Evolutionary conservation across 1,140 invertebrate genomes (phyloP), one percentile per base, ranked within the genome.

Genomic region (Hycleus cichorii): DNA sequence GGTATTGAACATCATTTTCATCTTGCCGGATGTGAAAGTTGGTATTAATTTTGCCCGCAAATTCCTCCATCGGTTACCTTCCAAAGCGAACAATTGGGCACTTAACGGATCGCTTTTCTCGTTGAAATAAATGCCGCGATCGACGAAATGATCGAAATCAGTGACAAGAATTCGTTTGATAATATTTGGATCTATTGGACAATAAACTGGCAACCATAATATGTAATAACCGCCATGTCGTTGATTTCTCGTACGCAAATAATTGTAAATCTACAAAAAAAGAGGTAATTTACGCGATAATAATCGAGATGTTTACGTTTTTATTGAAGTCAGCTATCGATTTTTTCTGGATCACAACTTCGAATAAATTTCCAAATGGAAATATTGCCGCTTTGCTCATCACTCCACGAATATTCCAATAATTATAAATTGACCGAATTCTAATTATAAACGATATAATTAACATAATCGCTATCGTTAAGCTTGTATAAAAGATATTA

Each of bases 11-110:
- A 80, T 77, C 9, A 51, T 60, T 59, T 75, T 79, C 55, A 81
- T 63, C 62, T 78, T 79, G 0, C 73, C 73, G 32, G 74, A 73
- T 1, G 78, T 74, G 59, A 81, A 80, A 8, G 77, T 74, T 12
- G 76, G 77, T 1, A 74, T 75, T 18, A 81, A 50, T 53, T 75
- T 75, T 8, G 45, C 55, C 49, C 80, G 60, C 2, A 80, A 60
- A 47, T 64, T 63, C 60, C 74, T 78, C 80, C 80, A 81, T 52
- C 71, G 63, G 12, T 69, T 52, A 10, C 76, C 78, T 18, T 62
- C 62, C n/a, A 77, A 43, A 4, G 59, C 59, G 52, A 82, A 75
- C 42, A 84, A 61, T 48, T 78, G 75, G 3, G 74, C 72, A 4
- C 72, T 69, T 2, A 83, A 42, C 2, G 74, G 68, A 55, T 81